Percentiles rank a stretch among this genome's conserved stretches.
phyloP scores from a whole-genome alignment of 1,140 invertebrate species.

The Zaprionus ornatus region DNA sequence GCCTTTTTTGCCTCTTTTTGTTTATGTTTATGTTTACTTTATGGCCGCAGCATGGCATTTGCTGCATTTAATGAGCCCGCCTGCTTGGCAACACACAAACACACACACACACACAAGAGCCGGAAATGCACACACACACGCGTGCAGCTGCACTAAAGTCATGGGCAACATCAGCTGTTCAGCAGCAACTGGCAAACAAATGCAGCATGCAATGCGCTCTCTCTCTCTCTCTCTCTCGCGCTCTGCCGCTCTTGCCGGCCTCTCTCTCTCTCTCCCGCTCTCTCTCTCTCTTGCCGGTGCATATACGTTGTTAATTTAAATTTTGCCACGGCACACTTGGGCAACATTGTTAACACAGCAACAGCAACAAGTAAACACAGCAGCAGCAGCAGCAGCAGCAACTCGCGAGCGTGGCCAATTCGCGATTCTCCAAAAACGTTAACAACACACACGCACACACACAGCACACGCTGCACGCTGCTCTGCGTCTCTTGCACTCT shows the following conservation, averaged over 20 bases:
- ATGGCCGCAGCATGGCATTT: constrained; percentile 56
- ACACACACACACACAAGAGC: constrained; percentile 31
- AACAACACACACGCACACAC: background rate
- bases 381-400: constrained; percentile 6
- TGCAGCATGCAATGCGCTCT: constrained; percentile 3
- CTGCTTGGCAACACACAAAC: constrained; percentile 35
- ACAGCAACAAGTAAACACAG: constrained; percentile 39
- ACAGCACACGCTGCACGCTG: background rate
- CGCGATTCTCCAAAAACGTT: constrained; percentile 19
- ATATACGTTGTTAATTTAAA: constrained; percentile 14
- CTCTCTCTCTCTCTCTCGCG: background rate
- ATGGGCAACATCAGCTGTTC: constrained; percentile 48
- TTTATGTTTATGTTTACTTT: constrained; percentile 67
- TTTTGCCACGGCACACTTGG: constrained; percentile 25
- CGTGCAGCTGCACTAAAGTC: background rate
- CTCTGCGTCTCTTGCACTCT: background rate
- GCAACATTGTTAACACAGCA: constrained; percentile 4
- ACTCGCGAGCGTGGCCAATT: constrained; percentile 12
- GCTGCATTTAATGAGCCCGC: constrained; percentile 70
- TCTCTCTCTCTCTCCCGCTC: background rate
- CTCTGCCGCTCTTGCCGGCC: background rate
- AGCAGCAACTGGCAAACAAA: constrained; percentile 14
- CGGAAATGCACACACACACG: constrained; percentile 10
- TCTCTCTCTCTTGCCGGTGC: background rate
- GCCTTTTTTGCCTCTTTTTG: constrained; percentile 44